These are phyloP conservation scores for Sipha maydis DNA, from an alignment of 2,888 invertebrate species.

Conservation along the genomic window DNA sequence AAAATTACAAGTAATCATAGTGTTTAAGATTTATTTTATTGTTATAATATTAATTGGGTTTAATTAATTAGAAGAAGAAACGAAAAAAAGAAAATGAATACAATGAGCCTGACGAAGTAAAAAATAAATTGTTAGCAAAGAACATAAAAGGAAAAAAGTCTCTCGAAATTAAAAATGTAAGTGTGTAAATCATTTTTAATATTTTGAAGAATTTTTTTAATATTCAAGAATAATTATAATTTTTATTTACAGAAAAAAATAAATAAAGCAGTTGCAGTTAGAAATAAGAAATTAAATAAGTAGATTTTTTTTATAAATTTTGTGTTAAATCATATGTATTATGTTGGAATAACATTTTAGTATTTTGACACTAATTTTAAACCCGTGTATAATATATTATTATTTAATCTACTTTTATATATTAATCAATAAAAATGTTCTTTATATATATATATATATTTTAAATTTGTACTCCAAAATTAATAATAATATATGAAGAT, in stretches of 20 bases:
- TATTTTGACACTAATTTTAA: neutral
- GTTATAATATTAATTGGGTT: neutral
- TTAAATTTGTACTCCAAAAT: neutral
- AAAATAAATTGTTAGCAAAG: neutral
- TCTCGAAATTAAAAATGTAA: slow-evolving; percentile 34
- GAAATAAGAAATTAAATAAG: slow-evolving; percentile 48
- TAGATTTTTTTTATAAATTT: neutral
- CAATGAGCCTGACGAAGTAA: neutral
- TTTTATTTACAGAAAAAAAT: slow-evolving; percentile 33
- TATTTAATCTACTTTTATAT: neutral
- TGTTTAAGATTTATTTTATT: neutral
- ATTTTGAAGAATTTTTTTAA: neutral
- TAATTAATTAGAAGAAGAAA: slow-evolving; percentile 44
- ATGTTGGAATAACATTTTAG: neutral
- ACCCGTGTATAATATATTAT: neutral
- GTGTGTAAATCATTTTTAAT: neutral
- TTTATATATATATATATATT: neutral
- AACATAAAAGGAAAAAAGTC: neutral
- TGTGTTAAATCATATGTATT: slow-evolving; percentile 11
- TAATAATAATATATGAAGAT: neutral
- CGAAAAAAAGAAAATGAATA: neutral
- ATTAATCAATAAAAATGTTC: neutral
- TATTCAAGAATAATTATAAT: neutral
- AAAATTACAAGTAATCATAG: slow-evolving; percentile 47
- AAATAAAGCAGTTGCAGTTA: neutral